Evolutionary conservation across 2,113 vertebrate species (phyloP).

Genomic region (Syngnathus typhle): DNA sequence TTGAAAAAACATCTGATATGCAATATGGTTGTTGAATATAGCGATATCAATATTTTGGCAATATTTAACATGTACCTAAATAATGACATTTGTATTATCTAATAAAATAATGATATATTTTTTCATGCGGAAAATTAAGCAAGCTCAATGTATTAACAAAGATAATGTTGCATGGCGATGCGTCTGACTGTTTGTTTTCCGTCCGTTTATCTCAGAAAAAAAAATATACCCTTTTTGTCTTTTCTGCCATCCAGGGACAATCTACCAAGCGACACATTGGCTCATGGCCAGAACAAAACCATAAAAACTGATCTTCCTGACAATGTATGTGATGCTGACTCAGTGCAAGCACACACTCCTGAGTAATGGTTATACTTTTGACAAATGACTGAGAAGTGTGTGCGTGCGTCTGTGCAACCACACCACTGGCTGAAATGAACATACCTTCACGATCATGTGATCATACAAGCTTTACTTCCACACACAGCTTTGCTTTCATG

Average conservation of each 20-base stretch:
- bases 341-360: conserved; percentile 36
- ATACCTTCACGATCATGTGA: conserved; percentile 7
- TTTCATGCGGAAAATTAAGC: too few species aligned
- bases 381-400: conserved; percentile 27
- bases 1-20: too few species aligned
- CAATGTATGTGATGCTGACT: conserved; percentile 19
- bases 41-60: too few species aligned
- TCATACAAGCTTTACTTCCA: conserved; percentile 7
- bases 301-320: conserved; percentile 22
- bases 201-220: neutral
- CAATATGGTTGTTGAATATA: too few species aligned
- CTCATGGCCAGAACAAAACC: conserved; percentile 19
- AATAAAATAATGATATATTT: too few species aligned
- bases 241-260: neutral
- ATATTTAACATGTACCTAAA: too few species aligned
- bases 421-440: neutral
- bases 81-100: too few species aligned
- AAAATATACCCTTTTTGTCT: too few species aligned
- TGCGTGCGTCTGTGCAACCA: conserved; percentile 3
- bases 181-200: too few species aligned
- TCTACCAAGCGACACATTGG: conserved; percentile 11
- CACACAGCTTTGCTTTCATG: conserved; percentile 15
- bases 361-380: conserved; percentile 19
- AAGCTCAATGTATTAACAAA: too few species aligned
- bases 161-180: too few species aligned